These are phyloP conservation scores for Poecilus cupreus DNA, from an alignment of 2,888 invertebrate genomes.

Conservation along the genomic window DNA sequence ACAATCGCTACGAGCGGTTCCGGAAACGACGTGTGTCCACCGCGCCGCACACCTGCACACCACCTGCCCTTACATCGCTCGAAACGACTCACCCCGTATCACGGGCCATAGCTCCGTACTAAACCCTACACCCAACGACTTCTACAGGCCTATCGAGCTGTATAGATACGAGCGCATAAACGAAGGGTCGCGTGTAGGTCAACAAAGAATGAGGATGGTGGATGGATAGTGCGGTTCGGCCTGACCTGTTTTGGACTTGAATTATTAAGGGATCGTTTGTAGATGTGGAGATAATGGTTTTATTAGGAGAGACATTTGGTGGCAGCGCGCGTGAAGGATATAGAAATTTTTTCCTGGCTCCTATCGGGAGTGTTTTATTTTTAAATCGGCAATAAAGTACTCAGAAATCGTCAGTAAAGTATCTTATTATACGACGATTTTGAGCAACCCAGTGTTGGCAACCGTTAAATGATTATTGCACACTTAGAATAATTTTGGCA, in stretches of 20 bases:
- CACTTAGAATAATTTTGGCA: no score
- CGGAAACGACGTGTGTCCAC: slow-evolving; percentile 39
- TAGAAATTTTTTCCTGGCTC: no score
- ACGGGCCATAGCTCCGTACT: neutral
- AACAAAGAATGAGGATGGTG: neutral
- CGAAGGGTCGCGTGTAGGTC: slow-evolving; percentile 29
- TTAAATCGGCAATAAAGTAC: no score
- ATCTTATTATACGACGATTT: no score
- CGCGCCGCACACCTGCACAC: slow-evolving; percentile 5
- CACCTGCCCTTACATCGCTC: slow-evolving; percentile 8
- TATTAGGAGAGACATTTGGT: no score
- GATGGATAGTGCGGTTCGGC: neutral
- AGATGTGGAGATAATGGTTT: no score
- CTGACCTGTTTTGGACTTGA: neutral
- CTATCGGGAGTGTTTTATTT: no score
- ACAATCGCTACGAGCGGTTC: slow-evolving; percentile 9
- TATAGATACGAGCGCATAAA: slow-evolving; percentile 25
- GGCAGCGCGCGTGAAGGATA: no score
- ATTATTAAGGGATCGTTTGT: neutral
- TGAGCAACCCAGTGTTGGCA: no score
- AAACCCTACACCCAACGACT: slow-evolving; percentile 12
- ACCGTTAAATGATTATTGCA: no score
- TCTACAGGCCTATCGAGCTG: neutral
- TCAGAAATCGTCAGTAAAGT: no score
- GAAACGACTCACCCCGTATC: neutral